Evolutionary conservation across 2,113 vertebrate species (phyloP).

Genomic region (Rhinoptilus africanus): DNA sequence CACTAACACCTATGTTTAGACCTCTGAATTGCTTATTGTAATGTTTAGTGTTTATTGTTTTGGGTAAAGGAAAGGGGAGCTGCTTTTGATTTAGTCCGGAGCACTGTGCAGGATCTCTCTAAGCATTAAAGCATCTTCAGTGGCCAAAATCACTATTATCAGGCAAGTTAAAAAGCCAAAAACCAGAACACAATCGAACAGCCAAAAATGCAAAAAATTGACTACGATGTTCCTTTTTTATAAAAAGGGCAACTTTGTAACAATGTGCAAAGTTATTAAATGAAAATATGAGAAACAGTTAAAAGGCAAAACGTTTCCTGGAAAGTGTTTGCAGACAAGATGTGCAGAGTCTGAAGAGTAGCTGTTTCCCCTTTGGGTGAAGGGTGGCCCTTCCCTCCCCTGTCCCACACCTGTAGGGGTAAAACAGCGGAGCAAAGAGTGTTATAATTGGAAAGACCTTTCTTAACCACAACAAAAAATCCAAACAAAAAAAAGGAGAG

Average conservation of each 20-base stretch:
- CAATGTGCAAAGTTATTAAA: background rate
- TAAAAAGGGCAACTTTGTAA: background rate
- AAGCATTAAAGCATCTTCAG: background rate
- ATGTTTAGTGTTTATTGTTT: background rate
- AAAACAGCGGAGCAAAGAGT: background rate
- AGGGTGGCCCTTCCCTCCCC: rapidly evolving
- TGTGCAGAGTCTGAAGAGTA: background rate
- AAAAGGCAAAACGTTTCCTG: background rate
- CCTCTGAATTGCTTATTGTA: background rate
- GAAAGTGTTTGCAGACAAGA: background rate
- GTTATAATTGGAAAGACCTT: background rate
- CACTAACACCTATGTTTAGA: background rate
- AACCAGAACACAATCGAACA: background rate
- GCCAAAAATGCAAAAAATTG: background rate
- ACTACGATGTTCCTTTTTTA: background rate
- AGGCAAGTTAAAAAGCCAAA: background rate
- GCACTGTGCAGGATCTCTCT: background rate
- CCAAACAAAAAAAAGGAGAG: background rate
- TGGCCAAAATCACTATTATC: background rate
- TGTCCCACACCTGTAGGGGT: too few species aligned
- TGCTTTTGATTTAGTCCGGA: background rate
- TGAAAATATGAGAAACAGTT: background rate
- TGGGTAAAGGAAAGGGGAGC: background rate
- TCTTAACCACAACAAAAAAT: background rate
- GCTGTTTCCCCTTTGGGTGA: background rate